Conservation (phyloP, 2,797 vertebrate species). For the Silurus aristotelis region DNA sequence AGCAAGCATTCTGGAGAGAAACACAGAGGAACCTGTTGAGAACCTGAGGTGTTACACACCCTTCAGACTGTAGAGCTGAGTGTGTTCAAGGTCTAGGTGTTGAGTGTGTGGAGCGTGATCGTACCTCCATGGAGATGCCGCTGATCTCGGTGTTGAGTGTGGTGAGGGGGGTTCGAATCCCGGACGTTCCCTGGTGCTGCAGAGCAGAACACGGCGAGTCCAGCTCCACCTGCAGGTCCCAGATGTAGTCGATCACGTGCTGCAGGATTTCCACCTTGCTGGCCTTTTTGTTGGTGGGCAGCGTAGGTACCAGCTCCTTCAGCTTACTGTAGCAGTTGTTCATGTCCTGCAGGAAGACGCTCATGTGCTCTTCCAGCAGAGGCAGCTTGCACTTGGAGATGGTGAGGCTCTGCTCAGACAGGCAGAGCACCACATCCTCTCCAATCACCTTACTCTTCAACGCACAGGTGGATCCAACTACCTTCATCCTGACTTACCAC, state of each 20-base stretch:
- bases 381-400: slow-evolving; percentile 83
- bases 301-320: slow-evolving; percentile 89
- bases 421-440: slow-evolving; percentile 79
- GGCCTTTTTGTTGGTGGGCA: slow-evolving; percentile 87
- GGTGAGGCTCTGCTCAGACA: slow-evolving; percentile 78
- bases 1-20: slow-evolving; percentile 73
- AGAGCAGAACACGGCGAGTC: slow-evolving; percentile 77
- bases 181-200: slow-evolving; percentile 57
- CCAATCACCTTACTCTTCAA: slow-evolving; percentile 78
- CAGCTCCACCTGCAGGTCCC: slow-evolving; percentile 91
- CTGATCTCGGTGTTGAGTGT: slow-evolving; percentile 82
- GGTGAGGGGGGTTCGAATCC: slow-evolving; percentile 77
- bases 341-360: slow-evolving; percentile 80
- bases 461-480: slow-evolving; percentile 81
- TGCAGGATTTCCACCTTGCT: slow-evolving; percentile 92
- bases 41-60: neutral
- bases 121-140: slow-evolving; percentile 83
- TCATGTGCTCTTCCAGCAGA: slow-evolving; percentile 81
- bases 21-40: slow-evolving; percentile 19
- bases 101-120: slow-evolving; percentile 20
- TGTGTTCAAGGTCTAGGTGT: neutral
- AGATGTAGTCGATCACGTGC: slow-evolving; percentile 96
- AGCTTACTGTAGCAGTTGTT: slow-evolving; percentile 93
- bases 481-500: slow-evolving; percentile 70
- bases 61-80: neutral